Evolutionary conservation across 92 coral and sea anemone species (phyloP).

Genomic region (Paramuricea clavata): DNA sequence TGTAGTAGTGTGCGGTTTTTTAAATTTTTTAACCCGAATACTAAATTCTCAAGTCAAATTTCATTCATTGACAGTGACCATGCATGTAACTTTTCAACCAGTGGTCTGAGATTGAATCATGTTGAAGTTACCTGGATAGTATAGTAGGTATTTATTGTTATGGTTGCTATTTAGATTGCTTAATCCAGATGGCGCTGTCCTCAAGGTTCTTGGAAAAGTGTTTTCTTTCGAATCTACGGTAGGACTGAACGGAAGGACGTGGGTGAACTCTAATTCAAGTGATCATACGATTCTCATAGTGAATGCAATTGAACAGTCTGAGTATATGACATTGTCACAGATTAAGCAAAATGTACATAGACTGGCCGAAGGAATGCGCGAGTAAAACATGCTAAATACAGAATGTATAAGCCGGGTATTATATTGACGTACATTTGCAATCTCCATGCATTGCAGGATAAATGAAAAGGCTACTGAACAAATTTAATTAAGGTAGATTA

Average conservation of each 20-base stretch:
- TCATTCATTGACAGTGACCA: too few relatives aligned
- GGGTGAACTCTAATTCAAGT: slow-evolving; percentile 81
- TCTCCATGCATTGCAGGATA: too few relatives aligned
- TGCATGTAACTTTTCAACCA: too few relatives aligned
- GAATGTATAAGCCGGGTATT: neutral
- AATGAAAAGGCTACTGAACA: too few relatives aligned
- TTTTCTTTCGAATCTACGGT: slow-evolving; percentile 93
- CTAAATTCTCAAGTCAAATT: too few relatives aligned
- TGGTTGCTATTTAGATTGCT: slow-evolving; percentile 72
- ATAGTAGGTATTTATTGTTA: too few relatives aligned
- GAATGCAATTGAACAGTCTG: slow-evolving; percentile 86
- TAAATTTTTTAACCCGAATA: too few relatives aligned
- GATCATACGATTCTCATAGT: slow-evolving; percentile 79
- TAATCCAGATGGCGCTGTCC: slow-evolving; percentile 75
- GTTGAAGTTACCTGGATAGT: too few relatives aligned
- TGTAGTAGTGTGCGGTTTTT: too few relatives aligned
- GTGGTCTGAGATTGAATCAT: too few relatives aligned
- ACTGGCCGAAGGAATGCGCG: slow-evolving; percentile 78
- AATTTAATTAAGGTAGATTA: too few relatives aligned
- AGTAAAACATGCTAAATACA: neutral
- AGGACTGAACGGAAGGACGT: slow-evolving; percentile 93
- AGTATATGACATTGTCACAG: slow-evolving; percentile 84
- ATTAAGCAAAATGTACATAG: slow-evolving; percentile 86
- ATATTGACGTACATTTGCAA: too few relatives aligned
- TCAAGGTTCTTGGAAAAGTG: slow-evolving; percentile 83